phyloP scores from a whole-genome alignment of 1,140 invertebrate genomes.

The Schlechtendalia chinensis region DNA sequence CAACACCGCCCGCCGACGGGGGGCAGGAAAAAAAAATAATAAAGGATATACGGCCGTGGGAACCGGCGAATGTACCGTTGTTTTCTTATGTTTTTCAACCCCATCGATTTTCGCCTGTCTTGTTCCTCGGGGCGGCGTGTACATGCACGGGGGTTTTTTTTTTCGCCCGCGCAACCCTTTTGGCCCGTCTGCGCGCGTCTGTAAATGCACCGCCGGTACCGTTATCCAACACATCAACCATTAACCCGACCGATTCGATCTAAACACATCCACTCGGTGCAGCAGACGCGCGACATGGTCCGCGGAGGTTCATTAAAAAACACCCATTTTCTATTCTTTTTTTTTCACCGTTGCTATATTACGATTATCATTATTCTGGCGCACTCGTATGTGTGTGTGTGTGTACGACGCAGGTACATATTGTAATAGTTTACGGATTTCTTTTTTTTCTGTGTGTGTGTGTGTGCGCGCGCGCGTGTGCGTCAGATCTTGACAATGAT shows the following conservation, averaged over 20 bases:
- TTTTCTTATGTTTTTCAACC: constrained; percentile 38
- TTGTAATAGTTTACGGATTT: constrained; percentile 40
- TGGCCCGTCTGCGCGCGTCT: constrained; percentile 23
- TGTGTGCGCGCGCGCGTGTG: too few relatives aligned
- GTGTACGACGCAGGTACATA: constrained; percentile 10
- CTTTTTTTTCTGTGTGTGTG: constrained; percentile 25
- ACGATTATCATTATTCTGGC: constrained; percentile 29
- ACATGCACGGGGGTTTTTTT: constrained; percentile 1
- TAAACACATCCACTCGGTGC: neutral
- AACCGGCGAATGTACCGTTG: constrained; percentile 46
- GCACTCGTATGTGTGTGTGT: too few relatives aligned
- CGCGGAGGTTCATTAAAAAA: constrained; percentile 42
- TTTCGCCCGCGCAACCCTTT: constrained; percentile 47
- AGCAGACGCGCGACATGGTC: neutral
- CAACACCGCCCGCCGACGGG: neutral
- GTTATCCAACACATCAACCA: constrained; percentile 7
- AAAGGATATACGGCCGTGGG: constrained; percentile 22
- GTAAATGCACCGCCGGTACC: neutral
- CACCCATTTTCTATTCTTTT: neutral
- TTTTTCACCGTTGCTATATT: constrained; percentile 42
- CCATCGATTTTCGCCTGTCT: constrained; percentile 28
- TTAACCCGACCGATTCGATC: constrained; percentile 34
- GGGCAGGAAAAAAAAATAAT: constrained; percentile 3
- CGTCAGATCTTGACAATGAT: constrained; percentile 36
- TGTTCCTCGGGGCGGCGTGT: constrained; percentile 15